Base-by-base conservation (phyloP, 2,113 vertebrate genomes). In the Bagarius yarrelli region DNA sequence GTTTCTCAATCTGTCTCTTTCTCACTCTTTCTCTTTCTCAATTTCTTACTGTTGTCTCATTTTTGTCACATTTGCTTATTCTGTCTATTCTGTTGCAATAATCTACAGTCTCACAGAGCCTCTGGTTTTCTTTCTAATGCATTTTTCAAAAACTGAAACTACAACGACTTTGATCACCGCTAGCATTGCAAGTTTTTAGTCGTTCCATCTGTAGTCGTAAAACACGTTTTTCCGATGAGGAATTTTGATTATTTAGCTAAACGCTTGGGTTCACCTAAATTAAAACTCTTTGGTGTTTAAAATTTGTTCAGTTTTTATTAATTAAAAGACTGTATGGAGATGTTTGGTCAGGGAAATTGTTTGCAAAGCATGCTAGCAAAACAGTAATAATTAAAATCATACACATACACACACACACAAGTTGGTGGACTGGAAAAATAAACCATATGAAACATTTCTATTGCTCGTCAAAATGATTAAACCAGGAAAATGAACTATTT, bases 1-100 rank as follows among this genome's bases (percentile, higher is more conserved):
- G 15, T 61, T 52, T 60, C 81, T 61, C 61, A n/a, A 16, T 70
- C 59, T 55, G 63, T 77, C 25, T 76, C 30, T 76, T 18, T 59
- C 30, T 47, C 40, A 59, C 64, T 66, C 16, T 12, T 14, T 59
- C 13, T 57, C 16, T 27, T 13, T 76, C 44, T 80, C 55, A 76
- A 23, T 69, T 23, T 77, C 4, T 47, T 23, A 44, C 66, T 50
- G 8, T 71, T 47, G 44, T 47, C 44, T 47, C 9, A 47, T 47
- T 47, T 47, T 47, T 47, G 6, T 47, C 44, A 47, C 44, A 47
- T 47, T 5, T 47, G 44, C 44, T 47, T 12, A n/a, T 59, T 21
- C 9, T 1, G 23, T 59, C 18, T 59, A 1, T 53, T 59, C 18
- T 59, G 1, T 53, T 30, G 15, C 6, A 44, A 27, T 71, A 52